phyloP scores from a whole-genome alignment of 2,888 invertebrate genomes.

The Cheilosia vulpina region DNA sequence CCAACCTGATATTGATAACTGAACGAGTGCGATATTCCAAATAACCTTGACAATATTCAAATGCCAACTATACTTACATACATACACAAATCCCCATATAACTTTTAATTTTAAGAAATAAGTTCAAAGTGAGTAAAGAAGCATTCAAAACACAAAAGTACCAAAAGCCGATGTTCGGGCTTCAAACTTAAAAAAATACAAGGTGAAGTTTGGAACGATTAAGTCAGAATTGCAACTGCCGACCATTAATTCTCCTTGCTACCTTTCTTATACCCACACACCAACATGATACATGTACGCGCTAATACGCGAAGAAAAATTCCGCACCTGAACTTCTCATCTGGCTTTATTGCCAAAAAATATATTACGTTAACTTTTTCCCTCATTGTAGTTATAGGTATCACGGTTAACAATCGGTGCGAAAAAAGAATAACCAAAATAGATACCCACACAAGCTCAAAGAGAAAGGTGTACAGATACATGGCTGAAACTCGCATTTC shows the following conservation, averaged over 20 bases:
- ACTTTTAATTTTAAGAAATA: neutral
- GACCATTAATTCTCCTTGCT: constrained; percentile 16
- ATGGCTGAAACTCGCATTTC: constrained; percentile 21
- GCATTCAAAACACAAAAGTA: neutral
- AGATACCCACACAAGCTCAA: constrained; percentile 39
- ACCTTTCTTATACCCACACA: neutral
- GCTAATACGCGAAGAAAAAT: neutral
- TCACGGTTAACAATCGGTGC: constrained; percentile 35
- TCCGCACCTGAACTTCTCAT: constrained; percentile 47
- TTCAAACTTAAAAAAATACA: constrained; percentile 2
- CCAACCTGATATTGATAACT: too few relatives aligned
- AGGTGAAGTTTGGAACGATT: constrained; percentile 55
- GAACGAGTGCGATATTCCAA: too few relatives aligned
- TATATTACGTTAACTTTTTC: constrained; percentile 46
- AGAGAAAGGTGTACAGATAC: constrained; percentile 60
- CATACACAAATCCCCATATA: constrained; percentile 7
- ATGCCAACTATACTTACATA: neutral
- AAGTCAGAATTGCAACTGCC: constrained; percentile 45
- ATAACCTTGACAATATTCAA: too few relatives aligned
- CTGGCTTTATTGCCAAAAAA: constrained; percentile 36
- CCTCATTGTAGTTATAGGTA: neutral
- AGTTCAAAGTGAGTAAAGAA: constrained; percentile 7
- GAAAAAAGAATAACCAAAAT: constrained; percentile 20
- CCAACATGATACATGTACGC: neutral
- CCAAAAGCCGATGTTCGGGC: constrained; percentile 3